Conservation (phyloP, 1,140 invertebrate genomes). For the Zaprionus africanus region DNA sequence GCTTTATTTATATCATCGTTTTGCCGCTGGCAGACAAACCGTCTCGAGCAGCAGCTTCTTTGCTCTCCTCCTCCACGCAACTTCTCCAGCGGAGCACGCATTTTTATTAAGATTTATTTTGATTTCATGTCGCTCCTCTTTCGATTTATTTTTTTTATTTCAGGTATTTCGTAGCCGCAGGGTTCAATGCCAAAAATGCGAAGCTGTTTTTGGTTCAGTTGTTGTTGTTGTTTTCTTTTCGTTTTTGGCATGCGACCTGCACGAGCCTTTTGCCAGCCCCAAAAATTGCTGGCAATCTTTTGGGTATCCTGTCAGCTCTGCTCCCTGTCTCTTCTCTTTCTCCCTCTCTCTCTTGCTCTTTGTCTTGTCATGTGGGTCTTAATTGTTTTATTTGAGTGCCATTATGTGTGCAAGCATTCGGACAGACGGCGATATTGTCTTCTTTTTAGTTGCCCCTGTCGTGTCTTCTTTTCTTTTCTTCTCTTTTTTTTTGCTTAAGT, state of each 20-base stretch:
- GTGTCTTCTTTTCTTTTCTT: conserved; percentile 17
- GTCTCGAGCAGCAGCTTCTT: conserved; percentile 74
- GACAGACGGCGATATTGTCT: conserved; percentile 27
- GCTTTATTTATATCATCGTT: conserved; percentile 73
- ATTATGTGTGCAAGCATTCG: conserved; percentile 62
- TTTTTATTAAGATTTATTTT: conserved; percentile 81
- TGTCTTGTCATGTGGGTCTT: conserved; percentile 72
- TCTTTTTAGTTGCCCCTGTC: background rate
- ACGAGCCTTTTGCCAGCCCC: conserved; percentile 65
- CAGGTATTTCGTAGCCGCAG: conserved; percentile 54
- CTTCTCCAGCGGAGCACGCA: conserved; percentile 55
- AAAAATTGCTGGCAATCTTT: conserved; percentile 76
- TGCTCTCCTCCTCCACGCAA: conserved; percentile 28
- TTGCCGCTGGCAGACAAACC: conserved; percentile 77
- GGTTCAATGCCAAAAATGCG: conserved; percentile 77
- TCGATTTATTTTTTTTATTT: conserved; percentile 35
- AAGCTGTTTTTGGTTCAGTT: conserved; percentile 40
- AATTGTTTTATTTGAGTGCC: conserved; percentile 83
- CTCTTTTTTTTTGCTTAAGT: conserved; percentile 23
- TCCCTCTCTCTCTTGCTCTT: background rate
- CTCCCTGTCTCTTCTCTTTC: conserved; percentile 40
- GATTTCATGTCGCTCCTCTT: conserved; percentile 62
- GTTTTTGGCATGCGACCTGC: conserved; percentile 76
- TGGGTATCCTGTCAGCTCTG: conserved; percentile 43
- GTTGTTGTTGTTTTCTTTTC: conserved; percentile 38